A percentile compares a stretch with the other conserved stretches of the same genome.
phyloP scores from a whole-genome alignment of 2,888 invertebrate genomes.

The Thyatira batis region DNA sequence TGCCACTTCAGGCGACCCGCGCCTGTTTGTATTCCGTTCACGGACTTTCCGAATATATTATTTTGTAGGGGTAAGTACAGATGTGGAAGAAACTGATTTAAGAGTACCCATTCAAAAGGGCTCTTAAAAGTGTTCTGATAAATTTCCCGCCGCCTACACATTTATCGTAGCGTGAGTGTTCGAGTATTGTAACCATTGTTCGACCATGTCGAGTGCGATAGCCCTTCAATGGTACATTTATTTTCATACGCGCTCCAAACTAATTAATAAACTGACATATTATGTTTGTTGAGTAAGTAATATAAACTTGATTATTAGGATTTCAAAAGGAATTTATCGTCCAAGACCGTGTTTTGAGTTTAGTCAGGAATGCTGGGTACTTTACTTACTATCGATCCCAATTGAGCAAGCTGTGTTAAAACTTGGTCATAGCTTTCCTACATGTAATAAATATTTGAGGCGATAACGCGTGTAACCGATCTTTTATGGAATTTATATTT shows the following conservation, averaged over 20 bases:
- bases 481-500: not conserved
- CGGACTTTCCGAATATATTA: conserved; percentile 77
- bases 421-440: not conserved
- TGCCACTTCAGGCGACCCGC: conserved; percentile 58
- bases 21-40: conserved; percentile 76
- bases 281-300: not conserved
- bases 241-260: not conserved
- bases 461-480: not conserved
- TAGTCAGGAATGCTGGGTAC: not conserved
- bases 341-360: not conserved
- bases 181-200: conserved; percentile 34
- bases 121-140: conserved; percentile 53
- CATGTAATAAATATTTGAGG: not conserved
- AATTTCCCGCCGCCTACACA: conserved; percentile 44
- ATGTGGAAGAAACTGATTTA: conserved; percentile 72
- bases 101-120: conserved; percentile 63
- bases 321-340: not conserved
- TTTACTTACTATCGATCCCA: not conserved
- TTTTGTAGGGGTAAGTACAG: conserved; percentile 64
- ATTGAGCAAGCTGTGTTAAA: not conserved
- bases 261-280: not conserved
- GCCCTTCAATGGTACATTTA: not conserved
- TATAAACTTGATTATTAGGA: not conserved
- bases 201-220: conserved; percentile 23
- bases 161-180: conserved; percentile 32